These are phyloP conservation scores for Stegodyphus mimosarum DNA, from an alignment of 1,140 invertebrate genomes.

Conservation along the genomic window DNA sequence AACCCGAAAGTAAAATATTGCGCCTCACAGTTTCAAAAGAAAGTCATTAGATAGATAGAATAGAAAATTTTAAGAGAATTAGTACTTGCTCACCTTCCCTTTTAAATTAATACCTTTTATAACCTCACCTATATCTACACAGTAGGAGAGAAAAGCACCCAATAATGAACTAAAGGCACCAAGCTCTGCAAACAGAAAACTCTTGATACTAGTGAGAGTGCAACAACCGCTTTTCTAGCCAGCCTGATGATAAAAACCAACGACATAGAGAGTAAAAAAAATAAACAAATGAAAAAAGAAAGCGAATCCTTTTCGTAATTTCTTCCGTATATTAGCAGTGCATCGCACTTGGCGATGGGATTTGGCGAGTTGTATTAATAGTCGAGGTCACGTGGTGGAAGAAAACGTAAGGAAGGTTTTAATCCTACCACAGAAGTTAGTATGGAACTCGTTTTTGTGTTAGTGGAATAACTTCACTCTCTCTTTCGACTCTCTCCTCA, in stretches of 20 bases:
- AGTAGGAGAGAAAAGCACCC: neutral
- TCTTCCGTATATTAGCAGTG: constrained; percentile 30
- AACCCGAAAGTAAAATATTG: no score
- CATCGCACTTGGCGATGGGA: constrained; percentile 30
- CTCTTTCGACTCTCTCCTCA: neutral
- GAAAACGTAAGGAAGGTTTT: constrained; percentile 13
- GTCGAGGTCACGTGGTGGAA: constrained; percentile 41
- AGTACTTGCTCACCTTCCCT: neutral
- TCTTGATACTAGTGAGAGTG: constrained; percentile 39
- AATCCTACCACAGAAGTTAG: constrained; percentile 19
- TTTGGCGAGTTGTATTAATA: constrained; percentile 42
- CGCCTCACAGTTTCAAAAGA: no score
- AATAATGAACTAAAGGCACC: neutral
- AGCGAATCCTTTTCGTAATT: neutral
- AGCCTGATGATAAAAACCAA: neutral
- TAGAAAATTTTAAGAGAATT: neutral
- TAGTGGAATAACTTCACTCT: neutral
- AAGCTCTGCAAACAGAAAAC: neutral
- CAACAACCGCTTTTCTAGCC: constrained; percentile 36
- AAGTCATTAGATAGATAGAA: no score
- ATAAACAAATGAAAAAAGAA: neutral
- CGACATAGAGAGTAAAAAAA: neutral
- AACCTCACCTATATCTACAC: neutral
- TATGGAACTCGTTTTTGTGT: neutral
- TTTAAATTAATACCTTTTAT: neutral